These are phyloP conservation scores for Crotophaga sulcirostris DNA, from an alignment of 2,113 vertebrate genomes.

Conservation along the genomic window DNA sequence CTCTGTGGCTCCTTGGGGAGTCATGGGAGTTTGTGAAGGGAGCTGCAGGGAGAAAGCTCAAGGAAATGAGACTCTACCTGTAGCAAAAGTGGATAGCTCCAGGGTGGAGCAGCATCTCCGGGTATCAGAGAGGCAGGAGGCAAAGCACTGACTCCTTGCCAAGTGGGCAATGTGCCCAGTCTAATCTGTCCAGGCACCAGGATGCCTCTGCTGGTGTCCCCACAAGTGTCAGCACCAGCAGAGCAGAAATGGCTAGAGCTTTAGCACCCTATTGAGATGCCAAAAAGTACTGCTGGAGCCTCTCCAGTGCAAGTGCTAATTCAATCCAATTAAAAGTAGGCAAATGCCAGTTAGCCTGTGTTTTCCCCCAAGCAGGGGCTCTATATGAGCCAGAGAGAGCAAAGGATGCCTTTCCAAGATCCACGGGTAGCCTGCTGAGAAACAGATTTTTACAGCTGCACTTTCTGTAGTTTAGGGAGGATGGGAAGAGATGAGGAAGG, in stretches of 20 bases:
- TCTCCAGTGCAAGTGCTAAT: background rate
- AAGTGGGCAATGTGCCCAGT: background rate
- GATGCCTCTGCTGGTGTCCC: background rate
- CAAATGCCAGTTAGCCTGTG: background rate
- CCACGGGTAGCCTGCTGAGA: background rate
- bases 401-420: background rate
- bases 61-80: background rate
- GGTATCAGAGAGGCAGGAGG: background rate
- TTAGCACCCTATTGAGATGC: background rate
- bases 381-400: background rate
- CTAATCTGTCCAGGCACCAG: background rate
- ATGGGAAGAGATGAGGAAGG: background rate
- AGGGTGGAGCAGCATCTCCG: background rate
- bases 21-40: accelerated
- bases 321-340: background rate
- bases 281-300: background rate
- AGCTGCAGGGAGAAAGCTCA: background rate
- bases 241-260: background rate
- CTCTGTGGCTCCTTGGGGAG: background rate
- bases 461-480: background rate
- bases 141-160: background rate
- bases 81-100: background rate
- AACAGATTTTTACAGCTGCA: background rate
- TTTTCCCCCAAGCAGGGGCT: background rate
- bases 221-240: background rate